Evolutionary conservation across 2,888 invertebrate genomes (phyloP), one percentile per base, ranked within the genome.

Genomic region (Dastarcus helophoroides): DNA sequence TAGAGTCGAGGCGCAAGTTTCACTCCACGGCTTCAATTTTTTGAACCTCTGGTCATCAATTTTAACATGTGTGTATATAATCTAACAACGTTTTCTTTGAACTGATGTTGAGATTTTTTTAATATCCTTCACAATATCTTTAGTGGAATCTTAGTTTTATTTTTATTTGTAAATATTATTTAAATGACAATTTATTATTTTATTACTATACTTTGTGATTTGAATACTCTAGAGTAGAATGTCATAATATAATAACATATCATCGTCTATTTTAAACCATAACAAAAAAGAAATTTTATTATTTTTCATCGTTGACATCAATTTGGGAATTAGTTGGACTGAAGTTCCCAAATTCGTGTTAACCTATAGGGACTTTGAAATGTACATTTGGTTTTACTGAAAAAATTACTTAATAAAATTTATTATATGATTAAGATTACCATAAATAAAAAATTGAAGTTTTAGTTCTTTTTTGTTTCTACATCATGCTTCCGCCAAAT

Each of bases 211-310:
- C 44, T 46, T 44, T 47, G 44, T 48, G 29, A 37, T 35, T 31
- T 16, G 44, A 17, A 47, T 47, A 46, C 47, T 47, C 48, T 50
- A 51, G 51, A 50, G 47, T 51, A 51, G 49, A 48, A 44, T 44
- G 48, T 48, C 50, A 46, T 48, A 15, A 17, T 17, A 17, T 17
- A n/a, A n/a, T 17, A 17, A 37, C 29, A 48, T 46, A 49, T 47
- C 19, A 17, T 17, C n/a, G 6, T 17, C n/a, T 17, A 17, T 7
- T 17, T 17, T n/a, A 17, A 7, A n/a, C n/a, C n/a, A 17, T 17
- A 17, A 17, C 6, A 7, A n/a, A 17, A 7, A 7, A n/a, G 19
- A 7, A 17, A 17, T 17, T 17, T 17, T 17, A 17, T 7, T 17
- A 17, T 7, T 17, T 17, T 17, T 17, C 19, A 17, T 17, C 6